Evolutionary conservation across 2,113 vertebrate species (phyloP).

Genomic region (Ovis canadensis): DNA sequence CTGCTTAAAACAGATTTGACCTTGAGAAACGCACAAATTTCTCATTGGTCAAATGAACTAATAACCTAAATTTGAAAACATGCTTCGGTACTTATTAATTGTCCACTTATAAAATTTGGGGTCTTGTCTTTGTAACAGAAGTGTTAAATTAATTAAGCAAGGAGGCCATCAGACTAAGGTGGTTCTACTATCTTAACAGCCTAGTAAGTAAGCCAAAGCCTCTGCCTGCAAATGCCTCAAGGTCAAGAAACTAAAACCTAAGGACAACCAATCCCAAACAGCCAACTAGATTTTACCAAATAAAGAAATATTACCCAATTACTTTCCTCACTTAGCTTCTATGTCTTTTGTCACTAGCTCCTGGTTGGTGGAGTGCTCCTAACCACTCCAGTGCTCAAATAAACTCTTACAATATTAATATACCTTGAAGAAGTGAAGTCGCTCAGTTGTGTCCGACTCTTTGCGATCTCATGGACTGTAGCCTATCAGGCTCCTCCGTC

Average conservation of each 20-base stretch:
- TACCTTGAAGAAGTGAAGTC: background rate
- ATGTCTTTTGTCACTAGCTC: background rate
- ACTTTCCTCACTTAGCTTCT: background rate
- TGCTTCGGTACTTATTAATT: background rate
- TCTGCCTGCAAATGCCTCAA: background rate
- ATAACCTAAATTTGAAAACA: background rate
- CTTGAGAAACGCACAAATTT: background rate
- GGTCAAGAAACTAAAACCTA: background rate
- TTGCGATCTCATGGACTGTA: too few relatives aligned
- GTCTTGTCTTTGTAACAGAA: background rate
- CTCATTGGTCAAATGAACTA: background rate
- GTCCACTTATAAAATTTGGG: background rate
- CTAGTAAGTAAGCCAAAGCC: background rate
- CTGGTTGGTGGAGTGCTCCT: background rate
- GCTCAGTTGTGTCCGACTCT: too few relatives aligned
- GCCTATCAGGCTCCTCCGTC: too few relatives aligned
- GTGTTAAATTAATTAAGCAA: background rate
- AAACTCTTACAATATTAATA: background rate
- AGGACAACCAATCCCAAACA: background rate
- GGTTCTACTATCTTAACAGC: background rate
- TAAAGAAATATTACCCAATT: background rate
- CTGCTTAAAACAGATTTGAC: background rate
- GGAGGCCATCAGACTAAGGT: background rate
- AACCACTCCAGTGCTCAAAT: background rate
- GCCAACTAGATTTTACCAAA: background rate